Evolutionary conservation across 2,113 vertebrate species (phyloP), one percentile per base, ranked within the genome.

Genomic region (Elephas maximus): DNA sequence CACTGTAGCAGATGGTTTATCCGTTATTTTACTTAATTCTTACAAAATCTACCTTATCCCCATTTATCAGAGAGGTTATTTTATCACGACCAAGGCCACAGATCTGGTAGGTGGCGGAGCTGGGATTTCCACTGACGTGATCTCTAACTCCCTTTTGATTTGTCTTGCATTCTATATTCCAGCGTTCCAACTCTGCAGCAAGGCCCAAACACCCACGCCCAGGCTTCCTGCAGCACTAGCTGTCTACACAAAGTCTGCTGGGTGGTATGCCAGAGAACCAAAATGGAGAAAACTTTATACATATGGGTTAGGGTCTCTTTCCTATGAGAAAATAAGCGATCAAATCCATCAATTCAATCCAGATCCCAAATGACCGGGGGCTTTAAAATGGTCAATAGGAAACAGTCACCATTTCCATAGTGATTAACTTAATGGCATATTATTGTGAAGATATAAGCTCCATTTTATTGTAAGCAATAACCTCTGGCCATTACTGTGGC

Each of bases 381-480:
- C 69, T 60, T n/a, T 21, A 84, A 30, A 91, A 88, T 62, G 92
- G 48, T 60, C 8, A 28, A 83, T 86, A 93, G 89, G 76, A 69
- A 88, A 51, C 14, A 79, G 71, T 79, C 60, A 30, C 84, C n/a
- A 92, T 51, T 60, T 62, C 51, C 44, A 84, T 6, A 85, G 45
- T 20, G 60, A 84, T 78, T 80, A 78, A 88, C 28, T 78, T 74
- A 87, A 69, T 80, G 65, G 30, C 28, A 78, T 95, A 28, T 37
- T 84, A 85, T 65, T 79, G 37, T 37, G 44, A 96, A 60, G 41
- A 57, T 53, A 77, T 8, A 88, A 78, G 65, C 30, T 81, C 37
- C 23, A 60, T 77, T 69, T 77, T 92, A 79, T 11, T 24, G 2
- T 84, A 90, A 96, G 74, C 79, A 79, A 88, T 88, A 71, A 94